Evolutionary conservation across 2,888 invertebrate species (phyloP).

Genomic region (Scrobipalpa costella): DNA sequence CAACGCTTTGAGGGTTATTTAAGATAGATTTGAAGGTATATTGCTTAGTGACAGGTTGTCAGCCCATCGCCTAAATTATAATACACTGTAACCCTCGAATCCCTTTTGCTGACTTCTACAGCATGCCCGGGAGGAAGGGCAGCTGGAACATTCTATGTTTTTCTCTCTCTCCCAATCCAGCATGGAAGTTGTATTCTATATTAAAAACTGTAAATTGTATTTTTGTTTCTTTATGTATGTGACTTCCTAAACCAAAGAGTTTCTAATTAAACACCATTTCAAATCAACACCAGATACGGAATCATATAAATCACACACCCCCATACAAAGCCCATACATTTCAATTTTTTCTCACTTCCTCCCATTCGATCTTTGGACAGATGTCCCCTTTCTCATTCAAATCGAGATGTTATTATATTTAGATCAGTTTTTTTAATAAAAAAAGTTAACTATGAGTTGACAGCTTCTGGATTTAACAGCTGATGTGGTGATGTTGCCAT

Average conservation of each 20-base stretch:
- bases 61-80: no score
- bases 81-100: no score
- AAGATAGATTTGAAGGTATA: no score
- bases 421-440: constrained; percentile 54
- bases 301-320: constrained; percentile 49
- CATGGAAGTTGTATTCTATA: no score
- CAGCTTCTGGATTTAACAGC: constrained; percentile 36
- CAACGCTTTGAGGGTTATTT: no score
- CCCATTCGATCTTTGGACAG: constrained; percentile 54
- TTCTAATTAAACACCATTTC: neutral
- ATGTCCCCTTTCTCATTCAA: constrained; percentile 68
- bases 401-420: constrained; percentile 68
- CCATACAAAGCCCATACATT: constrained; percentile 36
- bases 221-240: neutral
- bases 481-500: constrained; percentile 32
- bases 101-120: no score
- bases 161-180: no score
- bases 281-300: constrained; percentile 25
- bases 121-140: no score
- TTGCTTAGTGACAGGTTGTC: no score
- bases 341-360: constrained; percentile 59
- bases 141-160: no score
- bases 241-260: neutral
- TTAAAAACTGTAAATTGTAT: no score
- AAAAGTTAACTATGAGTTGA: neutral